Evolutionary conservation across 2,888 invertebrate species (phyloP), one percentile per base, ranked within the genome.

Genomic region (Galeruca laticollis): DNA sequence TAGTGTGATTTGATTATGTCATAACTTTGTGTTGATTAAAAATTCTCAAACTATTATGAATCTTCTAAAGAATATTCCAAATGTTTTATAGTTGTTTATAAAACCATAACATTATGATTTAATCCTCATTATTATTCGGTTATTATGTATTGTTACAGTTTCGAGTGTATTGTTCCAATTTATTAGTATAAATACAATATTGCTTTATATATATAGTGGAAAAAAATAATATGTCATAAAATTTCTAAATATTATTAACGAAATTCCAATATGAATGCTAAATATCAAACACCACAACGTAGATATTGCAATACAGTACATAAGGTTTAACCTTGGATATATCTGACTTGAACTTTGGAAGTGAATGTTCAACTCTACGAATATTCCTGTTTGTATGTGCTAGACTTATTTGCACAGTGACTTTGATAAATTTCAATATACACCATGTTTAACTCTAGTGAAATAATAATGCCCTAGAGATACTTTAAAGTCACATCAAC

Each of bases 351-450:
- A 52, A 52, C 52, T 52, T 52, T 52, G 26, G 52, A 52, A 52
- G 52, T 52, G 52, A 52, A 52, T 52, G 52, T 52, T 52, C n/a
- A 21, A 26, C 26, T 21, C 52, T 6, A n/a, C 11, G 52, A 52
- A 52, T 21, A 26, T 52, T 52, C 52, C 4, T 26, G n/a, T 52
- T 26, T 26, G 52, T 26, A 52, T 18, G 40, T 40, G 18, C 15
- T 47, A 18, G 47, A 47, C 13, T 43, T 43, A 43, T 52, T 52
- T 31, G 47, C 43, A 47, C 21, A 47, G 20, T 13, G 33, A 43
- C 47, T 43, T 13, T 15, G 43, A 60, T 43, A 60, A n/a, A 60
- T 43, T 92, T 81, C 83, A 91, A 76, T 81, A 52, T 5, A 74
- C 72, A 68, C 69, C 66, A 49, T 76, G 63, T 47, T 43, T 6